phyloP scores from a whole-genome alignment of 1,140 invertebrate genomes.

The Tetragnatha versicolor region DNA sequence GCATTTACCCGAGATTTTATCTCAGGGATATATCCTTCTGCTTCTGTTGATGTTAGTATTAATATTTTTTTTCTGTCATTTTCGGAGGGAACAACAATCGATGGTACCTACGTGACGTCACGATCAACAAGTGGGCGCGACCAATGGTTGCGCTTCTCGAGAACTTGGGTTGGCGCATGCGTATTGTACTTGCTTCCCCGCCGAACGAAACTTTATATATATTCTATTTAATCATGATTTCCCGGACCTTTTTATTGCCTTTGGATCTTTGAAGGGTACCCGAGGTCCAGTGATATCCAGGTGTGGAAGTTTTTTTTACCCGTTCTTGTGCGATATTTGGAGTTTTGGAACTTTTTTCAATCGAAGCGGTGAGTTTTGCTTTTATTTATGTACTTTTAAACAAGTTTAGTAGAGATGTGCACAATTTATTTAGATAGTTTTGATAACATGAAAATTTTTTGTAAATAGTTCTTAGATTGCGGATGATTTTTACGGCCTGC shows the following conservation, averaged over 20 bases:
- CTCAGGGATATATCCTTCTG: too few relatives aligned
- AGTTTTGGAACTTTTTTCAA: too few relatives aligned
- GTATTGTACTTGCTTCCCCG: background rate
- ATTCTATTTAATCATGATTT: slow-evolving; percentile 17
- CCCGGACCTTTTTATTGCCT: slow-evolving; percentile 26
- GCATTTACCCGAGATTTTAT: slow-evolving; percentile 5
- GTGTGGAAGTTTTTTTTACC: too few relatives aligned
- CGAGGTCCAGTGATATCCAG: too few relatives aligned
- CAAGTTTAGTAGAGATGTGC: too few relatives aligned
- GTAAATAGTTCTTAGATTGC: too few relatives aligned
- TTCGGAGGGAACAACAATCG: slow-evolving; percentile 27
- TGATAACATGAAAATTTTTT: too few relatives aligned
- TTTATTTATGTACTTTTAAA: too few relatives aligned
- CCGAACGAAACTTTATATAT: slow-evolving; percentile 47
- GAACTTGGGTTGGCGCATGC: slow-evolving; percentile 26
- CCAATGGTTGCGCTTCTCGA: slow-evolving; percentile 19
- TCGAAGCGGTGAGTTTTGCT: too few relatives aligned
- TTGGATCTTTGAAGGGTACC: background rate
- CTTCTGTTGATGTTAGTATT: background rate
- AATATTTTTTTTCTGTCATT: background rate
- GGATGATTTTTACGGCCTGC: too few relatives aligned
- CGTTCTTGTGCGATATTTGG: too few relatives aligned
- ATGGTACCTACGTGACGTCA: slow-evolving; percentile 36
- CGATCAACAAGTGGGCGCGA: slow-evolving; percentile 51
- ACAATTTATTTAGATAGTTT: too few relatives aligned